Conservation (phyloP, 2,888 invertebrate genomes). For the Dryomyza anilis region DNA sequence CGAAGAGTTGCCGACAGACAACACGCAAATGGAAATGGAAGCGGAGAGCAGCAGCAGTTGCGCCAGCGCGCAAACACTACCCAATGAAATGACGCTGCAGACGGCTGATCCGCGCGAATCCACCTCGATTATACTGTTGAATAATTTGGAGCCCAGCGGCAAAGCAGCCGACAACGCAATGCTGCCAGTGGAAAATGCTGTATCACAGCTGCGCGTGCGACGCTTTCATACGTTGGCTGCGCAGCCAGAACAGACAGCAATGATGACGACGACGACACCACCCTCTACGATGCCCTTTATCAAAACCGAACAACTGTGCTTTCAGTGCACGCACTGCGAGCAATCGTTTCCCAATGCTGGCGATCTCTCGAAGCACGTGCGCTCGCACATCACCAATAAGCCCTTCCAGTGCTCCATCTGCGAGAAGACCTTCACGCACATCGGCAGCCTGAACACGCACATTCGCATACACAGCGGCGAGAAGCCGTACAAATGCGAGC, state of each 20-base stretch:
- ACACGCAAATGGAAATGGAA: constrained; percentile 30
- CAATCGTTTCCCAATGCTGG: constrained; percentile 59
- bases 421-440: constrained; percentile 60
- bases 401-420: constrained; percentile 61
- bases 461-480: constrained; percentile 61
- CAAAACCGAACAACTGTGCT: constrained; percentile 50
- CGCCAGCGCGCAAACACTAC: constrained; percentile 10
- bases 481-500: constrained; percentile 60
- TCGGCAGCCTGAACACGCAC: constrained; percentile 61
- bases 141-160: too few species aligned
- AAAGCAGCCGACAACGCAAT: too few species aligned
- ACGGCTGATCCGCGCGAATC: constrained; percentile 49
- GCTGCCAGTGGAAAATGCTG: too few species aligned
- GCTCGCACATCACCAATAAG: constrained; percentile 60
- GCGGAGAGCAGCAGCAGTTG: constrained; percentile 20
- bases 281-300: constrained; percentile 40
- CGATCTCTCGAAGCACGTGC: constrained; percentile 61
- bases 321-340: constrained; percentile 60
- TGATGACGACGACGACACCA: constrained; percentile 16
- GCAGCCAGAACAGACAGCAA: constrained; percentile 33
- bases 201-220: too few species aligned
- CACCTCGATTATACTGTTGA: constrained; percentile 51
- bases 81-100: constrained; percentile 34
- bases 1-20: constrained; percentile 1
- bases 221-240: too few species aligned